Conservation (phyloP, 2,797 vertebrate genomes). For the Lates japonicus region DNA sequence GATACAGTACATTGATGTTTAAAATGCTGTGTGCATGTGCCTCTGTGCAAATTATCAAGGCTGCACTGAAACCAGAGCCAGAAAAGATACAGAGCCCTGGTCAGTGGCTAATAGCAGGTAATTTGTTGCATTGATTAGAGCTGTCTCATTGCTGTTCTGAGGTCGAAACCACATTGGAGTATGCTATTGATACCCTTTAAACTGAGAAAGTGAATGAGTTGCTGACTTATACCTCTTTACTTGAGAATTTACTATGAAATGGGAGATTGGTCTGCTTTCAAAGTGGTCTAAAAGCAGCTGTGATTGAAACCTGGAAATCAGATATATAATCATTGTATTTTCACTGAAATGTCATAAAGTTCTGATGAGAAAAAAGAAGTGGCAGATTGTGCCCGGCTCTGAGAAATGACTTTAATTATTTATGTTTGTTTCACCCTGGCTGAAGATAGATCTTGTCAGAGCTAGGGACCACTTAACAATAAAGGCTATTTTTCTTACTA, state of each 20-base stretch:
- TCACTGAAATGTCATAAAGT: conserved; percentile 22
- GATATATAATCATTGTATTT: conserved; percentile 10
- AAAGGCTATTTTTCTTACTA: not conserved
- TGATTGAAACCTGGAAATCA: conserved; percentile 28
- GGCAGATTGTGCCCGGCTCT: conserved; percentile 1
- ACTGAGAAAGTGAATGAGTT: conserved; percentile 46
- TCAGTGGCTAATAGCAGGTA: conserved; percentile 68
- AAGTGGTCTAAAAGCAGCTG: conserved; percentile 18
- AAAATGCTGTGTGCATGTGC: conserved; percentile 38
- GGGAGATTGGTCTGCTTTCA: conserved; percentile 32
- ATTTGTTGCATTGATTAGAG: conserved; percentile 75
- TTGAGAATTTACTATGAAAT: conserved; percentile 39
- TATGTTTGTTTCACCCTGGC: conserved; percentile 18
- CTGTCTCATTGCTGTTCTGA: conserved; percentile 47
- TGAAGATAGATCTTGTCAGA: conserved; percentile 15
- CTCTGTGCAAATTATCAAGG: conserved; percentile 40
- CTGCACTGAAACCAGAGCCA: conserved; percentile 42
- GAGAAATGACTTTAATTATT: conserved; percentile 30
- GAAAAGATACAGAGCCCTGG: conserved; percentile 40
- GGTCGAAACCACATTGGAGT: conserved; percentile 52
- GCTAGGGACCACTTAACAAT: conserved; percentile 4
- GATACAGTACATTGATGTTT: conserved; percentile 32
- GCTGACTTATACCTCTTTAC: conserved; percentile 36
- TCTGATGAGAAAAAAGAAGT: conserved; percentile 30
- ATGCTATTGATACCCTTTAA: conserved; percentile 50